Percentiles rank a stretch among this genome's conserved stretches.
Conservation (phyloP, 2,888 invertebrate species). For the Parasteatoda lunata region DNA sequence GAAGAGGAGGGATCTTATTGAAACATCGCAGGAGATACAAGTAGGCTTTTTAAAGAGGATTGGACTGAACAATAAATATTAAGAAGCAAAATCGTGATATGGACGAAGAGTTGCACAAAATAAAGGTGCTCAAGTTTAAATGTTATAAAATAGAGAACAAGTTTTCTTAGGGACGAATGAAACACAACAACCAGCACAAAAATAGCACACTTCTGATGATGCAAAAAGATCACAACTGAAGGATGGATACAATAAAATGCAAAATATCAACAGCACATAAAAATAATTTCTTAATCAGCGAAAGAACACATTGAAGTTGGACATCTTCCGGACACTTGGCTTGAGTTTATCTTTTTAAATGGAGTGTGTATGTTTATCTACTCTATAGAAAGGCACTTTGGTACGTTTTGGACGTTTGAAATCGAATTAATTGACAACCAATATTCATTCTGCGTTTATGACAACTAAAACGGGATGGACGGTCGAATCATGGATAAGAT, state of each 20-base stretch:
- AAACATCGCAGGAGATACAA: not conserved
- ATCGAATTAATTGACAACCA: conserved; percentile 27
- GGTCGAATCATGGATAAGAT: not conserved
- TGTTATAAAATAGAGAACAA: conserved; percentile 15
- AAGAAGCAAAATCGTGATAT: conserved; percentile 25
- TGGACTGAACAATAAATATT: not conserved
- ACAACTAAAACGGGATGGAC: conserved; percentile 14
- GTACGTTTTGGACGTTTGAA: not conserved
- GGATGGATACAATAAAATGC: conserved; percentile 48
- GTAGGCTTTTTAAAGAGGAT: not conserved
- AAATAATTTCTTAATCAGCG: too few relatives aligned
- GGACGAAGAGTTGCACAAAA: conserved; percentile 11
- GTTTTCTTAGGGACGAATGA: not conserved
- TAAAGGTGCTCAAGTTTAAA: not conserved
- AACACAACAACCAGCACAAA: conserved; percentile 29
- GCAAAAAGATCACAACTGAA: conserved; percentile 45
- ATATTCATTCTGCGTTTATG: conserved; percentile 6
- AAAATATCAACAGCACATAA: conserved; percentile 3
- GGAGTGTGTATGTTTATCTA: too few relatives aligned
- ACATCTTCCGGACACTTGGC: too few relatives aligned
- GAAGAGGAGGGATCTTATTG: conserved; percentile 20
- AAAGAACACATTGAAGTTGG: too few relatives aligned
- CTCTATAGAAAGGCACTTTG: not conserved
- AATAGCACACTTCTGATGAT: conserved; percentile 22
- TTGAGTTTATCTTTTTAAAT: too few relatives aligned